A percentile compares a stretch with the other conserved stretches of the same genome.
These are phyloP conservation scores for Mastigias papua DNA, from an alignment of 30 jellyfish, hydroid and myxozoan species.

Conservation along the genomic window DNA sequence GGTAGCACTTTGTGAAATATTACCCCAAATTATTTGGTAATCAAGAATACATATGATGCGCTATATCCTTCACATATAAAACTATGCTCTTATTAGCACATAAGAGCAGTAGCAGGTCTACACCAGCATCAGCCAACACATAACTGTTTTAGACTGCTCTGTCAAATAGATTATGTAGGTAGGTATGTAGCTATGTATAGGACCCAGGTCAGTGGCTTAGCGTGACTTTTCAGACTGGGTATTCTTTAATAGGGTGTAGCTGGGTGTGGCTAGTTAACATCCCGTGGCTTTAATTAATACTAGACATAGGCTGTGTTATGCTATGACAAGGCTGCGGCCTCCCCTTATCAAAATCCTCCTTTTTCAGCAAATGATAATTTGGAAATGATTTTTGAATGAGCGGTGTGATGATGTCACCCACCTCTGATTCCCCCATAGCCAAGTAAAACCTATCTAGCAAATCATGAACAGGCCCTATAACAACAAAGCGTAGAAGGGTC, in stretches of 20 bases:
- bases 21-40: no score
- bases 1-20: no score
- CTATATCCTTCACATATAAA: no score
- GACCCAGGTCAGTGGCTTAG: not conserved
- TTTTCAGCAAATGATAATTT: not conserved
- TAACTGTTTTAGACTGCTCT: no score
- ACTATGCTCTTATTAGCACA: no score
- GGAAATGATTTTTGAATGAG: not conserved
- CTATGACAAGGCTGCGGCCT: not conserved
- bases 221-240: not conserved
- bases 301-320: not conserved
- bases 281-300: not conserved
- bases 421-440: not conserved
- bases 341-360: not conserved
- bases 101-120: no score
- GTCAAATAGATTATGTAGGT: no score
- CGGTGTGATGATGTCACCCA: not conserved
- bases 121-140: no score
- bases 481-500: not conserved
- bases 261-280: not conserved
- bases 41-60: no score
- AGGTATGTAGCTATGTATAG: no score
- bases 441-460: not conserved
- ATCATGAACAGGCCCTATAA: not conserved
- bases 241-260: not conserved